Conservation (phyloP, 1,140 invertebrate species). For the Eumeta japonica region DNA sequence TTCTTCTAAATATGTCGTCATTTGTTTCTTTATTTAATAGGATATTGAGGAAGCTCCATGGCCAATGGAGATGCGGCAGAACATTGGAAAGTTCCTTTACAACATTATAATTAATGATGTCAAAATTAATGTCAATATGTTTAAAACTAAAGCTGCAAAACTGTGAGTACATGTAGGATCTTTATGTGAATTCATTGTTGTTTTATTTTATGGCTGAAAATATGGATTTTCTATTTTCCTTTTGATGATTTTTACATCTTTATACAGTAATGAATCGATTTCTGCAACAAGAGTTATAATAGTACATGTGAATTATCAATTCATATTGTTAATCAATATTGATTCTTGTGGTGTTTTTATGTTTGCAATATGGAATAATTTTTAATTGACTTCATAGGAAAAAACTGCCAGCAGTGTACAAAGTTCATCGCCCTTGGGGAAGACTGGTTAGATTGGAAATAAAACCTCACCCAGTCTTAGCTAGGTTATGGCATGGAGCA, state of each 20-base stretch:
- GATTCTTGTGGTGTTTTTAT: too few species aligned
- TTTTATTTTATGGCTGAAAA: too few species aligned
- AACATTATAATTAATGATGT: slow-evolving; percentile 84
- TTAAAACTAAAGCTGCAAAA: slow-evolving; percentile 58
- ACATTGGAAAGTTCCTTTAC: slow-evolving; percentile 81
- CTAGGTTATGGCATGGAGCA: slow-evolving; percentile 67
- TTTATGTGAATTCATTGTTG: too few species aligned
- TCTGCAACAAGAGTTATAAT: too few species aligned
- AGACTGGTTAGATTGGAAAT: slow-evolving; percentile 70
- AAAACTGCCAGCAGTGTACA: slow-evolving; percentile 76
- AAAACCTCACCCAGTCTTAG: slow-evolving; percentile 79
- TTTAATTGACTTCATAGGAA: too few species aligned
- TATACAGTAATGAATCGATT: too few species aligned
- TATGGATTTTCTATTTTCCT: too few species aligned
- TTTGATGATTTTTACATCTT: too few species aligned
- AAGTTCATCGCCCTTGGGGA: slow-evolving; percentile 71
- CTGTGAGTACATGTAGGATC: slow-evolving; percentile 42
- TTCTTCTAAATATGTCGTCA: background rate
- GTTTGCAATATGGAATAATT: too few species aligned
- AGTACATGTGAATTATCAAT: too few species aligned
- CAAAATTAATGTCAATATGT: slow-evolving; percentile 73
- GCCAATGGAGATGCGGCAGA: slow-evolving; percentile 62
- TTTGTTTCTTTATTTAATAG: slow-evolving; percentile 19
- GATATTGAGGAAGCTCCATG: slow-evolving; percentile 62
- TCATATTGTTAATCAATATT: too few species aligned